phyloP scores from a whole-genome alignment of 2,888 invertebrate species.

The Cinara cedri region DNA sequence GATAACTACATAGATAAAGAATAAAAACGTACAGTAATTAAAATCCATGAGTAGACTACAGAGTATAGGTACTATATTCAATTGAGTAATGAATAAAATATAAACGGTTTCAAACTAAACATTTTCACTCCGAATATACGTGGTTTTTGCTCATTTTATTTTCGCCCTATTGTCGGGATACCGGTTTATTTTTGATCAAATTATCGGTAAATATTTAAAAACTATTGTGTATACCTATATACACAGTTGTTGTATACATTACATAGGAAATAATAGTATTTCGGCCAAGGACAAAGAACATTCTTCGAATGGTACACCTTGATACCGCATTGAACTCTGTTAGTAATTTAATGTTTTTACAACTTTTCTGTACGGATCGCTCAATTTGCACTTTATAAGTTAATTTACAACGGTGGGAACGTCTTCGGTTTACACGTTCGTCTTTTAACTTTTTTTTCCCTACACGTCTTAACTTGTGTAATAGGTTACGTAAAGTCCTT shows the following conservation, averaged over 20 bases:
- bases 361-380: constrained; percentile 7
- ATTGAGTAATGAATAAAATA: not conserved
- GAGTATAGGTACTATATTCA: too few relatives aligned
- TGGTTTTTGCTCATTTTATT: too few relatives aligned
- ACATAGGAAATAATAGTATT: not conserved
- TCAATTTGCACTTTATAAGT: constrained; percentile 17
- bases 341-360: constrained; percentile 30
- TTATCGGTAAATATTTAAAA: too few relatives aligned
- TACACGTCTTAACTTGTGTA: not conserved
- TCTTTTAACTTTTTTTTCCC: not conserved
- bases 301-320: constrained; percentile 14
- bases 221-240: too few relatives aligned
- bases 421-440: constrained; percentile 12
- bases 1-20: too few relatives aligned
- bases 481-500: not conserved
- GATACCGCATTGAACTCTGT: not conserved
- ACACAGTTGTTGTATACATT: too few relatives aligned
- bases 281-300: not conserved
- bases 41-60: too few relatives aligned
- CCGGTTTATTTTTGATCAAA: too few relatives aligned
- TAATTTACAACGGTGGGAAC: not conserved
- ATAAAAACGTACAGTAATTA: too few relatives aligned
- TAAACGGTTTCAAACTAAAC: constrained; percentile 23
- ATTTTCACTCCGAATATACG: not conserved
- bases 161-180: too few relatives aligned